Base-by-base conservation (phyloP, 1,140 invertebrate species). In the Chrysomallon squamiferum region DNA sequence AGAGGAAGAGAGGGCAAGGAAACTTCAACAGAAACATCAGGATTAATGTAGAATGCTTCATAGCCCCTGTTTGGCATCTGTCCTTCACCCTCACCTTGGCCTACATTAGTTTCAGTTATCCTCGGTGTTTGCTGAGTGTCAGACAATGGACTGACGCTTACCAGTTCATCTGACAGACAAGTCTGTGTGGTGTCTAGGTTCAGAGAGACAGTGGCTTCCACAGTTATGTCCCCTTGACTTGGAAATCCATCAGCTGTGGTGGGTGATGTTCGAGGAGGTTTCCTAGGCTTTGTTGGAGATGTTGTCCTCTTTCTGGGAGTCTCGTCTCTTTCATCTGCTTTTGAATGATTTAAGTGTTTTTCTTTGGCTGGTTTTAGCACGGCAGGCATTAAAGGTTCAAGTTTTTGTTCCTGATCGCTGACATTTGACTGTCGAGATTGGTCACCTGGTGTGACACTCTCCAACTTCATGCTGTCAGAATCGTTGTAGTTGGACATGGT, bases 301-400 rank as follows among this genome's bases (percentile, higher is more conserved):
- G 56, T 66, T 33, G 56, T 38, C 60, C 66, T 62, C 61, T 68
- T 71, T 65, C 50, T 52, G 45, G 58, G 62, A 57, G 25, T 72
- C 66, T 89, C 89, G 27, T 88, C 89, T 72, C 88, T 83, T 82
- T 91, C 90, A 65, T 90, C 88, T 32, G 88, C 87, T 81, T 91
- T 91, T 41, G 86, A 88, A 70, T 91, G 89, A 63, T 86, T 86
- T 80, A 88, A 89, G 49, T 84, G 84, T 73, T 88, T 88, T 80
- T 90, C 89, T 81, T 91, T 91, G 54, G 87, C 85, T 62, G 88
- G 87, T 60, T 87, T 85, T 65, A 89, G 77, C 66, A 87, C 84
- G 68, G 89, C 88, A 57, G 89, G 86, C 73, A 88, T 84, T 66
- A 89, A 65, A 4, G 79, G 83, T 59, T 86, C 85, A 20, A 74